Percentiles rank a stretch among this genome's conserved stretches.
These are phyloP conservation scores for Littorina saxatilis DNA, from an alignment of 1,140 invertebrate species.

Conservation along the genomic window DNA sequence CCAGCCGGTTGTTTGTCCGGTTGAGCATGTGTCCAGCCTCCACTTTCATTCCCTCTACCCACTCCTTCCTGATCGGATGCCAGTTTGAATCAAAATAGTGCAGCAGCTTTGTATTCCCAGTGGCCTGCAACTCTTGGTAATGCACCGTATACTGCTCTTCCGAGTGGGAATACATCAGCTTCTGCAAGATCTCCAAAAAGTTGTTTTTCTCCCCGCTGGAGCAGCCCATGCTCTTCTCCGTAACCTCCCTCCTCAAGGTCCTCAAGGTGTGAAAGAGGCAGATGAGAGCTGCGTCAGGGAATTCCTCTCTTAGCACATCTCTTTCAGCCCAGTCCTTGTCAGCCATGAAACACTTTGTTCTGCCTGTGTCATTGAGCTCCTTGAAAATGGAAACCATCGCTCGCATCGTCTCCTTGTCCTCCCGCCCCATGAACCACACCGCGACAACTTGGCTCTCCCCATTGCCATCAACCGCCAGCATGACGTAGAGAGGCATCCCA, in stretches of 20 bases:
- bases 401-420: constrained; percentile 21
- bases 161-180: background rate
- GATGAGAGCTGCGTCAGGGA: constrained; percentile 16
- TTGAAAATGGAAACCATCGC: background rate
- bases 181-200: background rate
- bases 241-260: constrained; percentile 24
- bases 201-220: background rate
- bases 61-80: constrained; percentile 4
- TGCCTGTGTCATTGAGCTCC: background rate
- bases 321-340: constrained; percentile 21
- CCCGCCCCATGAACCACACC: constrained; percentile 8
- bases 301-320: constrained; percentile 3
- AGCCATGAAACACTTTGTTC: constrained; percentile 26
- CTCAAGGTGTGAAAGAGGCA: constrained; percentile 26
- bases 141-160: background rate
- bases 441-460: constrained; percentile 23
- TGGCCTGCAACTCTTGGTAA: background rate
- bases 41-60: constrained; percentile 23
- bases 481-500: constrained; percentile 29
- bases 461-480: constrained; percentile 27
- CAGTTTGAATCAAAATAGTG: constrained; percentile 16
- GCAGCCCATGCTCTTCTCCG: background rate
- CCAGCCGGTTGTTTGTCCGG: constrained; percentile 19
- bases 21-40: background rate
- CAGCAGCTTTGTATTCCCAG: constrained; percentile 1